Base-by-base conservation (phyloP, 2,888 invertebrate species). In the Heteromyza rotundicornis region DNA sequence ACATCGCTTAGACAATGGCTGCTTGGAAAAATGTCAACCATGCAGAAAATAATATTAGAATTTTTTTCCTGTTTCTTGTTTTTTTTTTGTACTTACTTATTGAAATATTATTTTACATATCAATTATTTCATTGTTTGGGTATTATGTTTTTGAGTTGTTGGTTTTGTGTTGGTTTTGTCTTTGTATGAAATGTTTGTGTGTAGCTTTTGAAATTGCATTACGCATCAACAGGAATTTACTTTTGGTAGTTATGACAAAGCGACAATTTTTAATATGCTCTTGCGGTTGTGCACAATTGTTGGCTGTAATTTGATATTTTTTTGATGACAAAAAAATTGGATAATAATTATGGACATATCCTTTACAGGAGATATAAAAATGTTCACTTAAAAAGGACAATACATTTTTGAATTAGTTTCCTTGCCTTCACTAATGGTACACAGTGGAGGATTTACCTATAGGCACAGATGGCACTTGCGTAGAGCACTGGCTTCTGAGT, bases 41-140 rank as follows among this genome's bases (percentile, higher is more conserved):
- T 60, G 54, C 53, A 58, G 51, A 22, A 61, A 61, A 61, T 61
- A 52, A 51, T 57, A 61, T 61, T 61, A 61, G 64, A 63, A 19
- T 62, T 53, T 55, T 57, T 61, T 44, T 52, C 49, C 47, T 59
- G 14, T 32, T 58, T 54, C 10, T 50, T 17, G 47, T 57, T 65
- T 71, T 67, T 54, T 49, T 17, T 47, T 49, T 51, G 17, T 23
- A 40, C 61, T 35, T 49, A 14, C 8, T 32, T 20, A 49, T 19
- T 67, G 70, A 72, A 74, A 78, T 82, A 82, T 81, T 80, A 82
- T 76, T 81, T 81, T 80, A 82, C 80, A 80, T 80, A 80, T 80
- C 82, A 81, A 79, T 80, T 81, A 80, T 75, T 71, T 68, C 70
- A 73, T 81, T 81, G 75, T 80, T 69, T 62, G n/a, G n/a, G n/a